Evolutionary conservation across 2,888 invertebrate species (phyloP).

Genomic region (Lypha dubia): DNA sequence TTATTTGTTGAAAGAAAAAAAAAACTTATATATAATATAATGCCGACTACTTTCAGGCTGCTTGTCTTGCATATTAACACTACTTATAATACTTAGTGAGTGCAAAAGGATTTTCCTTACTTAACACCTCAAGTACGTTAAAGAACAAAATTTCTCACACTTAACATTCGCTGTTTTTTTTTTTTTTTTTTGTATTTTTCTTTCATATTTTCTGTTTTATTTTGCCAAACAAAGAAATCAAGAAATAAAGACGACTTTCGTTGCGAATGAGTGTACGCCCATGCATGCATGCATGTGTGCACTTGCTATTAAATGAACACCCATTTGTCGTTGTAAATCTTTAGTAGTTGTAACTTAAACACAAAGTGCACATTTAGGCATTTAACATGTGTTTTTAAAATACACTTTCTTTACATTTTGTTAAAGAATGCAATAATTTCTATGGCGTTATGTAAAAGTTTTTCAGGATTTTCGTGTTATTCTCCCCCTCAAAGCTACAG

Average conservation of each 20-base stretch:
- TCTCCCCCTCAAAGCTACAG: not conserved
- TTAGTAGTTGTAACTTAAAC: conserved; percentile 37
- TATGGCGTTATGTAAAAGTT: not conserved
- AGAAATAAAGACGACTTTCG: conserved; percentile 16
- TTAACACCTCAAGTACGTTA: conserved; percentile 69
- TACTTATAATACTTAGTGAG: conserved; percentile 69
- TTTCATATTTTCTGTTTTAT: not conserved
- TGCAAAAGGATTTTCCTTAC: conserved; percentile 67
- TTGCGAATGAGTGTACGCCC: not conserved
- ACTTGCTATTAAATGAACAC: conserved; percentile 42
- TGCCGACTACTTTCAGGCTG: conserved; percentile 63
- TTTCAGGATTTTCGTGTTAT: not conserved
- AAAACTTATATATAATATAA: conserved; percentile 24
- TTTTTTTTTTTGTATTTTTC: not conserved
- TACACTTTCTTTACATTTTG: not conserved
- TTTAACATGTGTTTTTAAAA: conserved; percentile 16
- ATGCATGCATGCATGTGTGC: conserved; percentile 26
- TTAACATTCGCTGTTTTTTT: conserved; percentile 52
- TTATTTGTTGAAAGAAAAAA: conserved; percentile 47
- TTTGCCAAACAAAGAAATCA: conserved; percentile 12
- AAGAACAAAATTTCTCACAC: conserved; percentile 63
- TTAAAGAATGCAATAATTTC: not conserved
- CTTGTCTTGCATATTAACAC: conserved; percentile 69
- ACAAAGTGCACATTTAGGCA: conserved; percentile 53
- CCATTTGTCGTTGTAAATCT: conserved; percentile 11